Evolutionary conservation across 2,113 vertebrate species (phyloP), one percentile per base, ranked within the genome.

Genomic region (Ceratotherium simum): DNA sequence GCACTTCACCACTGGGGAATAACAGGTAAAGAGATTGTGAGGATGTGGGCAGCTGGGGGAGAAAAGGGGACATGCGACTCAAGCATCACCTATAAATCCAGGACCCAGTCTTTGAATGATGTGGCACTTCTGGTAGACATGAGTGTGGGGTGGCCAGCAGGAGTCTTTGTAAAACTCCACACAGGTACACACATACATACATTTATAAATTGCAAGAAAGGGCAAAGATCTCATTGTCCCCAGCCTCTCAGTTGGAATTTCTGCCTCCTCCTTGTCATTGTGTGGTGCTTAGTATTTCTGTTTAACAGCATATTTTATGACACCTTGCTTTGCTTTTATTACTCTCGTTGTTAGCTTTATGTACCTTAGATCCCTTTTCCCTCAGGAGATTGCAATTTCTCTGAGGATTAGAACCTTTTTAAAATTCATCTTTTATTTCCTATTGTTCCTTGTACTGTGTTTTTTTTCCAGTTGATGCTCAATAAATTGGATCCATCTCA

Each of bases 111-210:
- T 18, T 42, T 8, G n/a, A 64, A 33, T 10, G 62, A 39, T 3
- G 8, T 10, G n/a, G 6, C 0, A 29, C 18, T 18, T 67, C 12
- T 60, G 36, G 20, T 48, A 1, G 36, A 7, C 11, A 0, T 48
- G 42, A 3, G 12, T n/a, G 12, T 51, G 0, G 0, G 27, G 42
- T 11, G 12, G 33, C 13, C 36, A 4, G 14, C 54, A 72, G 33
- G 16, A 67, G 33, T 88, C 65, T 17, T 29, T 58, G 33, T 51
- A 11, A 69, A 58, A 69, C 33, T 27, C 31, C 48, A 25, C 60
- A 39, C 10, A 18, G 17, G n/a, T 36, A 20, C 7, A 3, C 8
- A 20, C 12, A 73, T 1, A 9, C 62, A 42, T 14, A 23, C 39
- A 21, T 3, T n/a, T 60, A 81, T 14, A 48, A 11, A n/a, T 8